phyloP scores from a whole-genome alignment of 2,888 invertebrate genomes.

The Corbicula japonica region DNA sequence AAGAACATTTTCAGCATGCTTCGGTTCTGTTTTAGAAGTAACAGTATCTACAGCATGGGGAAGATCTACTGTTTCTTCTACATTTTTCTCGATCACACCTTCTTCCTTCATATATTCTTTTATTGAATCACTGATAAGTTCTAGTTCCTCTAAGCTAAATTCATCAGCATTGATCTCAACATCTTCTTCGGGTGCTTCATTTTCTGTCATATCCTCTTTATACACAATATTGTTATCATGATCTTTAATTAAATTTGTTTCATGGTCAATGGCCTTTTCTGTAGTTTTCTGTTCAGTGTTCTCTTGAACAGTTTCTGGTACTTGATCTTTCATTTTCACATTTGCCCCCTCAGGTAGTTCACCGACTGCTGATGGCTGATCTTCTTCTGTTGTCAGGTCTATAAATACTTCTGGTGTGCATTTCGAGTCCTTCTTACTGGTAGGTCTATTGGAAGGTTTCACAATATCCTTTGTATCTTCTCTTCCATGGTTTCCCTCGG shows the following conservation, averaged over 20 bases:
- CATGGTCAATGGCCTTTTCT: too few species aligned
- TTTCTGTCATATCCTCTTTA: neutral
- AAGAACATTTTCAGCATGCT: constrained; percentile 10
- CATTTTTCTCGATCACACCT: neutral
- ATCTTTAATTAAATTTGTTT: too few species aligned
- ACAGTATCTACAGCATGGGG: neutral
- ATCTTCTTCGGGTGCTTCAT: neutral
- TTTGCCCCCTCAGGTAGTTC: neutral
- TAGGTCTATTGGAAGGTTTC: too few species aligned
- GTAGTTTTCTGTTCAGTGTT: neutral
- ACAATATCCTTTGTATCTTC: too few species aligned
- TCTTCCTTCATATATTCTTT: constrained; percentile 6
- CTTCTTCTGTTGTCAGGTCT: too few species aligned
- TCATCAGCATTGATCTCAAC: neutral
- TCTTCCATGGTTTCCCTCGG: too few species aligned
- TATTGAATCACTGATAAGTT: constrained; percentile 4
- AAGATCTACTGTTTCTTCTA: neutral
- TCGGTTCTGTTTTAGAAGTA: too few species aligned
- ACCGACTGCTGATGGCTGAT: too few species aligned
- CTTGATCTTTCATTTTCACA: neutral
- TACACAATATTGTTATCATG: too few species aligned
- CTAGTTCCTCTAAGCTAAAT: constrained; percentile 5
- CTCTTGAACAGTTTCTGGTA: neutral
- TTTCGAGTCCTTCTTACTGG: too few species aligned
- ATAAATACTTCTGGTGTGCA: too few species aligned